Evolutionary conservation across 2,797 vertebrate genomes (phyloP), one percentile per base, ranked within the genome.

Genomic region (Leptatherina wallacei): DNA sequence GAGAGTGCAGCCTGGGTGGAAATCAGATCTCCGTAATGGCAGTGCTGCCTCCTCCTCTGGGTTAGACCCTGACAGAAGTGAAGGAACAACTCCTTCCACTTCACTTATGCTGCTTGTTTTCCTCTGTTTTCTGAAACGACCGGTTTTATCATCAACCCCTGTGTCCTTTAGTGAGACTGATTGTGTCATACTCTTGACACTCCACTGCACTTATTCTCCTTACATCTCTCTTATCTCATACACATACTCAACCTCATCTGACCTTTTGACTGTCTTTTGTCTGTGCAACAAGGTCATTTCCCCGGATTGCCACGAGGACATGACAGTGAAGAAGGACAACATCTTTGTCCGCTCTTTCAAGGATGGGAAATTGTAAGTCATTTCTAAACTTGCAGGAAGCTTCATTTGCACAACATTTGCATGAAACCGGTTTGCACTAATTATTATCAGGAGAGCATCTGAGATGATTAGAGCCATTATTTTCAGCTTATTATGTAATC

Each of bases 311-410:
- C 94, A 94, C 9, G 95, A 96, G 47, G 95, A 95, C 27, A 81
- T 94, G 80, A 91, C 91, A 0, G 67, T 95, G 83, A 96, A 95
- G 87, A 96, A 95, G 88, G 95, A 96, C 91, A 94, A 80, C 81
- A 85, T 96, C 80, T 94, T 96, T 24, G 93, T 96, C 57, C 95
- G 95, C 56, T 95, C 95, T 11, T 96, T 96, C 87, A 94, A 95
- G 78, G 95, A 96, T 65, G 95, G 95, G 49, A 96, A 95, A 92
- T 95, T 96, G 95, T 95, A 81, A 95, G 95, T 95, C 27, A 60
- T 70, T 35, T 27, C 27, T 47, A 13, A 65, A 60, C 29, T 7
- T 7, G 13, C 20, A 16, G 0, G 61, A 66, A 69, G 13, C 13
- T 9, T 44, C 40, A 33, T 55, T 42, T 66, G 5, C 14, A 63